Conservation (phyloP, 2,888 invertebrate genomes). For the Hartigia nigra region DNA sequence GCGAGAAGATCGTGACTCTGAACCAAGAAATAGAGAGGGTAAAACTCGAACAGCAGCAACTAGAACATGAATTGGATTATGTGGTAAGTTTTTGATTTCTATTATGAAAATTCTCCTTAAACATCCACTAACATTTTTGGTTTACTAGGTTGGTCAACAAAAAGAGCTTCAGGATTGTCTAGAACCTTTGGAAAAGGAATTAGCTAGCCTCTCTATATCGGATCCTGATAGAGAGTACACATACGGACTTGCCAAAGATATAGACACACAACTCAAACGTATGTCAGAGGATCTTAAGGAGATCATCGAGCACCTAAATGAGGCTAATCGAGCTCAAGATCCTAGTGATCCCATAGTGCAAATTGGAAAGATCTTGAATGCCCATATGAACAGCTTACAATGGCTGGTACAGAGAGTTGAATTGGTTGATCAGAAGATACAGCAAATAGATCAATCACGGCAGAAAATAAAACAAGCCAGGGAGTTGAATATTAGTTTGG, state of each 20-base stretch:
- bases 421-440: constrained; percentile 81
- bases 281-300: constrained; percentile 97
- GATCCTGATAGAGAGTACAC: constrained; percentile 93
- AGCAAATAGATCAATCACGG: constrained; percentile 84
- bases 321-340: constrained; percentile 85
- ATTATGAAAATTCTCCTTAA: too few species aligned
- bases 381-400: constrained; percentile 95
- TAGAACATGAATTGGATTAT: constrained; percentile 95
- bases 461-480: constrained; percentile 82
- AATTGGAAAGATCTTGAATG: constrained; percentile 92
- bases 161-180: constrained; percentile 90
- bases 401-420: constrained; percentile 92
- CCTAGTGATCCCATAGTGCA: constrained; percentile 90
- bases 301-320: constrained; percentile 93
- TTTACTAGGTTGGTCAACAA: constrained; percentile 79
- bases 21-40: constrained; percentile 90
- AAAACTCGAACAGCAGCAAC: constrained; percentile 86
- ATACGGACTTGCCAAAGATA: constrained; percentile 88
- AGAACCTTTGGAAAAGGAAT: constrained; percentile 85
- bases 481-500: constrained; percentile 75
- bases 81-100: constrained; percentile 66
- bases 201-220: constrained; percentile 75
- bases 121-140: too few species aligned
- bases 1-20: constrained; percentile 90
- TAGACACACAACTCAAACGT: constrained; percentile 91